Conservation (phyloP, 2,888 invertebrate species). For the Rhagophthalmus giganteus region DNA sequence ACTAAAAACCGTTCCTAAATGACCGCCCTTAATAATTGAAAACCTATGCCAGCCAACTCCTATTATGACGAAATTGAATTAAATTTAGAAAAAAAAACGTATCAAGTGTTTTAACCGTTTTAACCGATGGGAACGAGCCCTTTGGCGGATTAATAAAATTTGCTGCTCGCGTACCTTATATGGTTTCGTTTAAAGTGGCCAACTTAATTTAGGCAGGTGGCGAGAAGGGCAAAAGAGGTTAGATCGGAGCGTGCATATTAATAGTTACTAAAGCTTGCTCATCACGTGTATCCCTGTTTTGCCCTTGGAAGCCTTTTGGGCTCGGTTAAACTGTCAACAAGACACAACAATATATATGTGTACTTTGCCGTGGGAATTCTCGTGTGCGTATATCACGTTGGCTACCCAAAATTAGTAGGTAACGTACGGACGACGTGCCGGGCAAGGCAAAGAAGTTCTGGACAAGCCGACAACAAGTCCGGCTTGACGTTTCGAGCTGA, state of each 20-base stretch:
- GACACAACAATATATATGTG: constrained; percentile 12
- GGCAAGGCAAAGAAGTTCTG: no score
- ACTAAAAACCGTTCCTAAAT: no score
- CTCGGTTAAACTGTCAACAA: constrained; percentile 23
- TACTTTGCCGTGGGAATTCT: constrained; percentile 11
- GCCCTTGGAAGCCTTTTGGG: constrained; percentile 40
- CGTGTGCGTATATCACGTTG: constrained; percentile 4
- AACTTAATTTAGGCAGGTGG: constrained; percentile 28
- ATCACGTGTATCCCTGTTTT: constrained; percentile 35
- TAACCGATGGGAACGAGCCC: no score
- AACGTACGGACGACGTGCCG: no score
- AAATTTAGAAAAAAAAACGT: no score
- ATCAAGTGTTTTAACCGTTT: no score
- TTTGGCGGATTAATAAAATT: no score
- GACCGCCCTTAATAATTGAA: no score
- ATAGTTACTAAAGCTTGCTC: constrained; percentile 34
- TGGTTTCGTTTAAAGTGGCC: constrained; percentile 16
- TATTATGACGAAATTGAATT: no score
- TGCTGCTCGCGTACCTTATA: not conserved
- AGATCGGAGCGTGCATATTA: constrained; percentile 35
- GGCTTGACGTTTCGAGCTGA: no score
- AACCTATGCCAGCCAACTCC: no score
- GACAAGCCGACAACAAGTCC: no score
- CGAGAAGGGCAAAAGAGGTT: constrained; percentile 27
- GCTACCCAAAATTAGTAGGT: constrained; percentile 8